Evolutionary conservation across 2,888 invertebrate species (phyloP).

Genomic region (Dicycla oo): DNA sequence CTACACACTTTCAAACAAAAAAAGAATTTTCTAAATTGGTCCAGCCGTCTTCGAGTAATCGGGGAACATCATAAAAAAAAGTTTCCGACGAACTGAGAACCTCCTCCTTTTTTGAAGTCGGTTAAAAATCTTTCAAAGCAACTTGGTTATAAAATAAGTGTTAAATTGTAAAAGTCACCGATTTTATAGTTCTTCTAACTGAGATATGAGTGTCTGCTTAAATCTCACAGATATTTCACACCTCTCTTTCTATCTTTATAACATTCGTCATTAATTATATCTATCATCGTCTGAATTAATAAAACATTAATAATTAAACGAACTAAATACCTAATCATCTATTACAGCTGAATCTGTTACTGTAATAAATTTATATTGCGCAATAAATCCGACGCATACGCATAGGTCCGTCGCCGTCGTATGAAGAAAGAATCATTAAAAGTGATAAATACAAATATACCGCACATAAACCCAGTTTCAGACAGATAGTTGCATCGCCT

Average conservation of each 20-base stretch:
- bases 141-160: constrained; percentile 12
- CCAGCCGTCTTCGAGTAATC: too few relatives aligned
- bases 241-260: background rate
- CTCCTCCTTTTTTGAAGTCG: too few relatives aligned
- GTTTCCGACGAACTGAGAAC: too few relatives aligned
- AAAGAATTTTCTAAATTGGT: too few relatives aligned
- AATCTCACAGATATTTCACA: constrained; percentile 10
- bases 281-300: constrained; percentile 22
- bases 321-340: constrained; percentile 50
- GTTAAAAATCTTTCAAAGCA: background rate
- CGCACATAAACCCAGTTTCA: constrained; percentile 81
- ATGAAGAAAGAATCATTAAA: constrained; percentile 73
- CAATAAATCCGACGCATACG: constrained; percentile 62
- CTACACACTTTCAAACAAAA: too few relatives aligned
- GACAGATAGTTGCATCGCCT: constrained; percentile 71
- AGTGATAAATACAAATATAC: constrained; percentile 76
- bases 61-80: too few relatives aligned
- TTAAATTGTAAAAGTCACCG: constrained; percentile 2
- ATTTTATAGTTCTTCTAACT: constrained; percentile 3
- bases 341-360: constrained; percentile 38
- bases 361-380: constrained; percentile 63
- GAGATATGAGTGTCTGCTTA: background rate
- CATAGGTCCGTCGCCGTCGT: constrained; percentile 65
- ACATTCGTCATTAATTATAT: constrained; percentile 16
- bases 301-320: constrained; percentile 36